Conservation (phyloP, 2,113 vertebrate species). For the Vimba vimba region DNA sequence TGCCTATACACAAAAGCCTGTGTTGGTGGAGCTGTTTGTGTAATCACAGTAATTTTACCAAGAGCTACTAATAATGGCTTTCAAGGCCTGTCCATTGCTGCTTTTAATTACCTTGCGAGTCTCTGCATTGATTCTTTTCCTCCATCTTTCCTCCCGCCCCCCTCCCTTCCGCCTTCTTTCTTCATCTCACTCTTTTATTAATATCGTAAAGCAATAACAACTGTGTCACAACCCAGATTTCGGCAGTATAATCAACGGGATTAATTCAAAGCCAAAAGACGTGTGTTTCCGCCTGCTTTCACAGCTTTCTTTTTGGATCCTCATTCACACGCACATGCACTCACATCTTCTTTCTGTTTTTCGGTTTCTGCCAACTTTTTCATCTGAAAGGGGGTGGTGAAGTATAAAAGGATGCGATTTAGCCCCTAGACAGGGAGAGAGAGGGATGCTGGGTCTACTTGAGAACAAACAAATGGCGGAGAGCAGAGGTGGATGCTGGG, state of each 20-base stretch:
- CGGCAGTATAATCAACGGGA: slow-evolving; percentile 65
- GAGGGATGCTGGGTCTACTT: slow-evolving; percentile 35
- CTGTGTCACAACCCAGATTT: slow-evolving; percentile 70
- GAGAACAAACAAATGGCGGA: slow-evolving; percentile 30
- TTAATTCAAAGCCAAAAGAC: slow-evolving; percentile 59
- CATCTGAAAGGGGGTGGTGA: slow-evolving; percentile 43
- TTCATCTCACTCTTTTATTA: slow-evolving; percentile 66
- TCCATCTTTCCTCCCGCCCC: slow-evolving; percentile 58
- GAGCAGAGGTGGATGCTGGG: not conserved
- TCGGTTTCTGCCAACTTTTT: not conserved
- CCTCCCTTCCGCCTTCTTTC: slow-evolving; percentile 51
- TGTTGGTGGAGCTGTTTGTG: slow-evolving; percentile 37
- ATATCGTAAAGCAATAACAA: slow-evolving; percentile 76
- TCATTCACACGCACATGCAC: slow-evolving; percentile 18
- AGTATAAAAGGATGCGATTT: slow-evolving; percentile 32
- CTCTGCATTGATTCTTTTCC: slow-evolving; percentile 68
- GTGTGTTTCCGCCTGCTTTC: slow-evolving; percentile 52
- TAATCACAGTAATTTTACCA: slow-evolving; percentile 74
- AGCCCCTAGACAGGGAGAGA: slow-evolving; percentile 38
- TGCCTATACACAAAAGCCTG: slow-evolving; percentile 34
- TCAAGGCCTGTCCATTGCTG: slow-evolving; percentile 56
- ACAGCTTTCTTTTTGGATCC: slow-evolving; percentile 18
- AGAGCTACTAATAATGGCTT: slow-evolving; percentile 69
- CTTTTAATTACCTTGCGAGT: slow-evolving; percentile 63
- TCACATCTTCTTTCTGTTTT: not conserved